Evolutionary conservation across 2,888 invertebrate genomes (phyloP), one percentile per base, ranked within the genome.

Genomic region (Drosophila infuscata): DNA sequence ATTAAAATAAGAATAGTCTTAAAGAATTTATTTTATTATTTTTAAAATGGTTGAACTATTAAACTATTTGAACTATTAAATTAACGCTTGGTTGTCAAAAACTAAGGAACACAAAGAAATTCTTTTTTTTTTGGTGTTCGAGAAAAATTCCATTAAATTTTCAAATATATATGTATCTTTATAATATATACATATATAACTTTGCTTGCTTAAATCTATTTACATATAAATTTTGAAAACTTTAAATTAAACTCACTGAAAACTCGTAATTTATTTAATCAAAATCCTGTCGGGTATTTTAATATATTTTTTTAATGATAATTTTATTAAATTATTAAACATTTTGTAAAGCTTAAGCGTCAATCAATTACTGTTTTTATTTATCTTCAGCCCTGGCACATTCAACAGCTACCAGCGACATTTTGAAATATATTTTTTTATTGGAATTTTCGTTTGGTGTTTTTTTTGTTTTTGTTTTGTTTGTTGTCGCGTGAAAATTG

Each of bases 361-460:
- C 29, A 29, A 49, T 49, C 11, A 29, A 49, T 51, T 51, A 30
- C 51, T 51, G n/a, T 11, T 17, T 11, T 12, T n/a, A 11, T 30
- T 6, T n/a, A 12, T 33, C 17, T 41, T 3, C 58, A 81, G 25
- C 70, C 76, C 80, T 80, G 57, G 33, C 38, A 46, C 29, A n/a
- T 54, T 32, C 53, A 51, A 15, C 20, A 46, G 46, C 46, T 15
- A 20, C 15, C 46, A 46, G 25, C 46, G 25, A 46, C 15, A 69
- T 59, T 76, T 67, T 54, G 61, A 62, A 81, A 57, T 29, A 54
- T 29, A 77, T 67, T 74, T 77, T 74, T 77, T 69, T 74, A 67
- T 74, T 74, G 74, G 58, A 59, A 65, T 81, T 76, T 76, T 81
- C 46, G 30, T 68, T 49, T 33, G 8, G 25, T 8, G 25, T 8